These are phyloP conservation scores for Panthera leo DNA, from an alignment of 2,113 vertebrate species.

Conservation along the genomic window DNA sequence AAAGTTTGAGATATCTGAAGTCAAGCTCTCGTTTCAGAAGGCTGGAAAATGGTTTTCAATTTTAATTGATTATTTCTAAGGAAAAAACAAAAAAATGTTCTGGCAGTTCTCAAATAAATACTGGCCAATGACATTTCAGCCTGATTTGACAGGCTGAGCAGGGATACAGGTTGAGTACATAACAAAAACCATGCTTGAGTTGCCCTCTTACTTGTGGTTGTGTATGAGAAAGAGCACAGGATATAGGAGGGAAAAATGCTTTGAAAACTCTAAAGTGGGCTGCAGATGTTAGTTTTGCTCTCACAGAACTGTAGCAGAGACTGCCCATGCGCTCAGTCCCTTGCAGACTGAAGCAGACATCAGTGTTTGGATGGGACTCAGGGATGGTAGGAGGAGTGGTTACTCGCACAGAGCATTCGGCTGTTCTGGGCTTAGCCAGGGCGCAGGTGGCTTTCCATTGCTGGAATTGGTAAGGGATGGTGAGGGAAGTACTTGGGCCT, in stretches of 20 bases:
- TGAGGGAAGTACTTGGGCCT: not conserved
- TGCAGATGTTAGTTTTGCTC: not conserved
- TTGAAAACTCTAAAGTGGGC: not conserved
- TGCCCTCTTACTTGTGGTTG: not conserved
- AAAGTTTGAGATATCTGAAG: slow-evolving; percentile 8
- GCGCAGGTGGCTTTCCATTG: not conserved
- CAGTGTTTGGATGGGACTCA: not conserved
- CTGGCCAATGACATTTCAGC: not conserved
- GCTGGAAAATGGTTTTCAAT: not conserved
- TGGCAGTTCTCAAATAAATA: not conserved
- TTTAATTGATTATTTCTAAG: not conserved
- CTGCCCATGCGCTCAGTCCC: not conserved
- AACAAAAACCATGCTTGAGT: not conserved
- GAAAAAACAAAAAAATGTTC: not conserved
- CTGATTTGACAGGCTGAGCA: not conserved
- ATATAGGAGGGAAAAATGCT: not conserved
- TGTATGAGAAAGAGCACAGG: not conserved
- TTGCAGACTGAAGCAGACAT: not conserved
- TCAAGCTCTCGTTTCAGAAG: not conserved
- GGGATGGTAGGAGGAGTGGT: not conserved
- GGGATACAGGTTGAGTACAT: not conserved
- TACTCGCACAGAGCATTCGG: not conserved
- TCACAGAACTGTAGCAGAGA: not conserved
- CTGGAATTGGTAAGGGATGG: not conserved
- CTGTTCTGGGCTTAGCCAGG: not conserved